Conservation (phyloP, 2,113 vertebrate genomes). For the Leptobrachium leishanense region DNA sequence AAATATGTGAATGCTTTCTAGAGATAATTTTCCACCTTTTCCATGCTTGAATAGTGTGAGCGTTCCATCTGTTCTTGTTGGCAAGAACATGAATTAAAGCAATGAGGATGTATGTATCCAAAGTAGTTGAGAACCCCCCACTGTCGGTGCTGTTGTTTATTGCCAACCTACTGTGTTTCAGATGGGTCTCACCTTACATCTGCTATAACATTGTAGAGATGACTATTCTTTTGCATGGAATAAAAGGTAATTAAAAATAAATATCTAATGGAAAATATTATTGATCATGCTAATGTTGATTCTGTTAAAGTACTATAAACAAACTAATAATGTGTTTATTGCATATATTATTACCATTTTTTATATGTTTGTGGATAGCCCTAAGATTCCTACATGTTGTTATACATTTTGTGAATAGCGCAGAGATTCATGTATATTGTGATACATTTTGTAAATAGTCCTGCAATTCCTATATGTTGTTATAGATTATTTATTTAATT, state of each 20-base stretch:
- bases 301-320: no score
- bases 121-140: constrained; percentile 38
- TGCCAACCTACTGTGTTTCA: constrained; percentile 42
- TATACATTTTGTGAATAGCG: no score
- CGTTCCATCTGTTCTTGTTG: constrained; percentile 48
- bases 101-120: constrained; percentile 33
- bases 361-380: no score
- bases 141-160: constrained; percentile 38
- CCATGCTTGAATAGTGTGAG: constrained; percentile 38
- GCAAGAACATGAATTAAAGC: constrained; percentile 34
- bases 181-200: constrained; percentile 45
- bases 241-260: constrained; percentile 21
- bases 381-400: no score
- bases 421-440: no score
- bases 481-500: no score
- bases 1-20: constrained; percentile 44
- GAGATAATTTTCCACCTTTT: constrained; percentile 45
- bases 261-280: neutral
- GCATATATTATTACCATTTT: no score
- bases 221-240: constrained; percentile 7
- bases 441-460: no score
- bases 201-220: constrained; percentile 35
- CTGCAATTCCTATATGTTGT: no score
- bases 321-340: no score
- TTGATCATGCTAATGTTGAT: no score